Conservation (phyloP, 2,888 invertebrate genomes). For the Ephialtes manifestator region DNA sequence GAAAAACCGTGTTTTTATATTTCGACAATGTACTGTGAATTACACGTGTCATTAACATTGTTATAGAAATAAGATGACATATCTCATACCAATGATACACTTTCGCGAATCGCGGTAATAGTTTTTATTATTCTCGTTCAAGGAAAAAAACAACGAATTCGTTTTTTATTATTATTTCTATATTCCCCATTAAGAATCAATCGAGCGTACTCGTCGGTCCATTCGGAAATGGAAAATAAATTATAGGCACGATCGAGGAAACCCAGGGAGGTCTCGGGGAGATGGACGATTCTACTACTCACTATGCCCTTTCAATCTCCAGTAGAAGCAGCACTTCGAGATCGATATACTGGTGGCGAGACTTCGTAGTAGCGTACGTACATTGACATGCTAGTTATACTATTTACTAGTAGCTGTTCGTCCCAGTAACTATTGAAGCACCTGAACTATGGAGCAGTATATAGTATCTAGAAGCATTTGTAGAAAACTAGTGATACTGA, state of each 20-base stretch:
- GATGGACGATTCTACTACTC: constrained; percentile 30
- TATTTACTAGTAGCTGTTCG: constrained; percentile 41
- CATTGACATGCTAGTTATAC: constrained; percentile 29
- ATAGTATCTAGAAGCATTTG: constrained; percentile 19
- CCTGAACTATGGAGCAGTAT: not conserved
- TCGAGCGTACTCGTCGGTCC: constrained; percentile 9
- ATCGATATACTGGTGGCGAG: constrained; percentile 47
- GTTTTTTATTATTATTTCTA: constrained; percentile 1
- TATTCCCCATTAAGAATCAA: constrained; percentile 41
- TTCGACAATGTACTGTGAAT: not conserved
- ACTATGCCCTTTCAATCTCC: constrained; percentile 53
- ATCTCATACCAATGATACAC: not conserved
- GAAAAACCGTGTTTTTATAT: not conserved
- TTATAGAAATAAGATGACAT: not conserved
- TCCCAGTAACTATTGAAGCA: constrained; percentile 39
- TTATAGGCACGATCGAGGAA: constrained; percentile 49
- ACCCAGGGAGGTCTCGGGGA: constrained; percentile 8
- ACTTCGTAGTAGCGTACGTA: constrained; percentile 36
- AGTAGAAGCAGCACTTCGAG: constrained; percentile 24
- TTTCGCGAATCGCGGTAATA: not conserved
- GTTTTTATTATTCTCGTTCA: not conserved
- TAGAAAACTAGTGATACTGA: constrained; percentile 32
- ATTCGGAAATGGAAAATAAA: constrained; percentile 65
- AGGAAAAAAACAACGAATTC: not conserved
- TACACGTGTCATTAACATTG: not conserved